Conservation (phyloP, 2,888 invertebrate species). For the Uropetala carovei region DNA sequence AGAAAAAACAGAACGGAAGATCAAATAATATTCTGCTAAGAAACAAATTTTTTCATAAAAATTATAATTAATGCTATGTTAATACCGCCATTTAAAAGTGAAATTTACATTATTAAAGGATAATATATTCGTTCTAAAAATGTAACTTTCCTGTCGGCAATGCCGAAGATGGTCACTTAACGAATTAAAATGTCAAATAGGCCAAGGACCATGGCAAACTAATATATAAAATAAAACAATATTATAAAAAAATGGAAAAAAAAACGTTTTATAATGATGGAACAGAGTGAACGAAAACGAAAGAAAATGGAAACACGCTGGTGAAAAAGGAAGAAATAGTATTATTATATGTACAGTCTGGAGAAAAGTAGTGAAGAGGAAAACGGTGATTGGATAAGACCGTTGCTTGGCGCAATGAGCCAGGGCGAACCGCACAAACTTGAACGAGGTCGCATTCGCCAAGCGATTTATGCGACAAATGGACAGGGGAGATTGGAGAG, state of each 20-base stretch:
- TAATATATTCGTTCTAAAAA: too few relatives aligned
- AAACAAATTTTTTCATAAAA: too few relatives aligned
- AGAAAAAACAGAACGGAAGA: too few relatives aligned
- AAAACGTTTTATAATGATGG: background rate
- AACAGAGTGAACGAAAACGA: background rate
- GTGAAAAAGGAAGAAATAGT: background rate
- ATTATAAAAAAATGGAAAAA: background rate
- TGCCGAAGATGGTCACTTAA: too few relatives aligned
- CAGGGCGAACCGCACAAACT: background rate
- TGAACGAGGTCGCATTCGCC: background rate
- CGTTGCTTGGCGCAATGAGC: background rate
- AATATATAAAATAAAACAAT: background rate
- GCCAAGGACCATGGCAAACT: background rate
- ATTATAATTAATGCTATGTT: too few relatives aligned
- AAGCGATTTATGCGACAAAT: conserved; percentile 14
- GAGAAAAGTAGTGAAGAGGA: background rate
- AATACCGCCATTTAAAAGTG: too few relatives aligned
- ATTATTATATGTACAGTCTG: background rate
- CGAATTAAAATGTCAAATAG: too few relatives aligned
- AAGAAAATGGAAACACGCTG: background rate
- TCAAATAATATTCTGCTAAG: too few relatives aligned
- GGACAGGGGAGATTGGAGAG: background rate
- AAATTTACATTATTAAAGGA: too few relatives aligned
- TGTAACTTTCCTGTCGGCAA: too few relatives aligned
- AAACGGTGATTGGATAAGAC: background rate